Evolutionary conservation across 1,140 invertebrate genomes (phyloP), one percentile per base, ranked within the genome.

Genomic region (Sweltsa coloradensis): DNA sequence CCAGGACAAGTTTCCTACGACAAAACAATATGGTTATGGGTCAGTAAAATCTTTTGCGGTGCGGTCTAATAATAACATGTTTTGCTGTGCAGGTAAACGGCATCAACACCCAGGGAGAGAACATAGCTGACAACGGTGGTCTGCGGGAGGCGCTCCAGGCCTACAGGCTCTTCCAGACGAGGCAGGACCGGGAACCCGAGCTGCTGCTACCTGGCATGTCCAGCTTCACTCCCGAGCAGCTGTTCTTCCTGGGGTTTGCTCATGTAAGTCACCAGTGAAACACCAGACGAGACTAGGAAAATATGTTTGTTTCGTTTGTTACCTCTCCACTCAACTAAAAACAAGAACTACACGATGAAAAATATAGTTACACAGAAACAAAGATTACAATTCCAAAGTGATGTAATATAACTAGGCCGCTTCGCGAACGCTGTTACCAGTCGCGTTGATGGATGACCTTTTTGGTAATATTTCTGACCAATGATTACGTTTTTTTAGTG

Each of bases 111-210:
- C 65, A 91, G 50, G 85, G 75, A 21, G 89, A 94, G 67, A 94
- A 94, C 60, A 85, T 94, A 45, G 90, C 90, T 0, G 90, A 94
- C 61, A 93, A 94, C 60, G 89, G 88, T 4, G 79, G 89, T 5
- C 59, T 95, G 18, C 76, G 81, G 49, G 83, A 90, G 59, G 83
- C 90, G 1, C 77, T 79, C 45, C 60, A 71, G 26, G 89, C 87
- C 11, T 84, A 89, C 52, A 68, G 72, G 53, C 18, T 22, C 36
- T n/a, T 37, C 16, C 36, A 37, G 36, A 22, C 36, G 5, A 70
- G 70, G 22, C 81, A 78, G 63, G 67, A 76, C 5, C 59, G 67
- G 23, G 67, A 71, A 45, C 58, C 72, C 44, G 44, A 36, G 3
- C 19, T 14, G 11, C 36, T 51, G 11, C 62, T 92, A 25, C 88